phyloP scores from a whole-genome alignment of 1,140 invertebrate species.

The Drosophila parvula region DNA sequence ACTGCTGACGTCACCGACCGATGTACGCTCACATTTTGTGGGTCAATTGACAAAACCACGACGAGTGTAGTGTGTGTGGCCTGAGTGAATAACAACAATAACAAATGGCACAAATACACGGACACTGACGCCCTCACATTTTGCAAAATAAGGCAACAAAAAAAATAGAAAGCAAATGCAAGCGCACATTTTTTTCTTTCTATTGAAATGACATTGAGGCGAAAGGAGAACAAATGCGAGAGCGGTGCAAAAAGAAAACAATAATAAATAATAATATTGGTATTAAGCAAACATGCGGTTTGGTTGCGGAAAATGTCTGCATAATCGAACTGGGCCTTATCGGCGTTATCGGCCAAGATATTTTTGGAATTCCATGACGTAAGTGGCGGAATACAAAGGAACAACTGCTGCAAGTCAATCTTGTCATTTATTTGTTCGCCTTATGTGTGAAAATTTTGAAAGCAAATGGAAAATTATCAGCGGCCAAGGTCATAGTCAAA shows the following conservation, averaged over 20 bases:
- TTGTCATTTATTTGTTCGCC: slow-evolving; percentile 5
- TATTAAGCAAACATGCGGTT: slow-evolving; percentile 23
- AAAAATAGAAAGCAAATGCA: slow-evolving; percentile 69
- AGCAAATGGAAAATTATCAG: slow-evolving; percentile 28
- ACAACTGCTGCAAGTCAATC: slow-evolving; percentile 57
- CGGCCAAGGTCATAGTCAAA: slow-evolving; percentile 26
- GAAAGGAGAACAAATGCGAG: slow-evolving; percentile 21
- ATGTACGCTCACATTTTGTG: slow-evolving; percentile 58
- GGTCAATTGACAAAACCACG: slow-evolving; percentile 72
- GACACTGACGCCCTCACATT: slow-evolving; percentile 44
- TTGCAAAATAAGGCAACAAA: slow-evolving; percentile 63
- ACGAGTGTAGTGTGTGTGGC: slow-evolving; percentile 7
- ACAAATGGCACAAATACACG: slow-evolving; percentile 48
- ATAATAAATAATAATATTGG: slow-evolving; percentile 37
- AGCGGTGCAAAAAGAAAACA: slow-evolving; percentile 38
- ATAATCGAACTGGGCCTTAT: slow-evolving; percentile 52
- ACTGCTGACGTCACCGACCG: slow-evolving; percentile 64
- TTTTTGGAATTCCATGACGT: slow-evolving; percentile 77
- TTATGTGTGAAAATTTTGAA: slow-evolving; percentile 16
- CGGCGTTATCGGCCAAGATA: slow-evolving; percentile 57
- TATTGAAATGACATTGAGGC: slow-evolving; percentile 78
- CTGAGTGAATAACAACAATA: slow-evolving; percentile 32
- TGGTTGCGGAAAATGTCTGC: slow-evolving; percentile 30
- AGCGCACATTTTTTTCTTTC: slow-evolving; percentile 62
- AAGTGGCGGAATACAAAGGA: slow-evolving; percentile 48